Evolutionary conservation across 2,113 vertebrate genomes (phyloP).

Genomic region (Atractosteus spatula): DNA sequence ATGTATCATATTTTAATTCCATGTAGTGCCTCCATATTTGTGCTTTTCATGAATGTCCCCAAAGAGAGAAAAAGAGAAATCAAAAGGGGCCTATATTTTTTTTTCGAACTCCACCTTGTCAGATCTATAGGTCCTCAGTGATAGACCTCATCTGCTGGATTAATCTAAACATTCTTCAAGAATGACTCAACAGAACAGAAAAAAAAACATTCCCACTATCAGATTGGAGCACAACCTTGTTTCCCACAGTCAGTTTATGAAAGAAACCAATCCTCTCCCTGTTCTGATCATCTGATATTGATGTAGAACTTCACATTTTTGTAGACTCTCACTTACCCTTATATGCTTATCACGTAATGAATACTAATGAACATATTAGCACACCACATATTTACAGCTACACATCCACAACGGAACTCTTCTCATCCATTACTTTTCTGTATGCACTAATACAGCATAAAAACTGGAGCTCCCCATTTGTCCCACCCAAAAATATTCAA

Average conservation of each 20-base stretch:
- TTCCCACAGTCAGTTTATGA: slow-evolving; percentile 50
- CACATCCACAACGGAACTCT: too few species aligned
- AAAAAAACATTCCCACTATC: slow-evolving; percentile 52
- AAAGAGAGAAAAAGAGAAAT: too few species aligned
- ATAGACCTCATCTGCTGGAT: slow-evolving; percentile 46
- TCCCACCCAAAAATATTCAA: too few species aligned
- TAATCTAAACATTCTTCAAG: slow-evolving; percentile 60
- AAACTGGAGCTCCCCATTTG: too few species aligned
- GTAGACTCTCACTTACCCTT: neutral
- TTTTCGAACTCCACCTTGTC: neutral
- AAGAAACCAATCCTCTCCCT: slow-evolving; percentile 1
- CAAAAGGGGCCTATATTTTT: too few species aligned
- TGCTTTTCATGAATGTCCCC: too few species aligned
- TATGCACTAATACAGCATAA: too few species aligned
- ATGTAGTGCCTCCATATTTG: too few species aligned
- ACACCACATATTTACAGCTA: too few species aligned
- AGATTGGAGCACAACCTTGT: slow-evolving; percentile 44
- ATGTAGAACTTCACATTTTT: neutral
- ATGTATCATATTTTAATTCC: too few species aligned
- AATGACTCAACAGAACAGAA: slow-evolving; percentile 50
- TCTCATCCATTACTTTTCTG: too few species aligned
- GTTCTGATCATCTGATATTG: neutral
- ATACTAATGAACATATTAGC: too few species aligned
- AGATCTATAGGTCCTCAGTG: slow-evolving; percentile 10
- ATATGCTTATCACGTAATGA: neutral